These are phyloP conservation scores for Scopus umbretta DNA, from an alignment of 2,113 vertebrate genomes.

Conservation along the genomic window DNA sequence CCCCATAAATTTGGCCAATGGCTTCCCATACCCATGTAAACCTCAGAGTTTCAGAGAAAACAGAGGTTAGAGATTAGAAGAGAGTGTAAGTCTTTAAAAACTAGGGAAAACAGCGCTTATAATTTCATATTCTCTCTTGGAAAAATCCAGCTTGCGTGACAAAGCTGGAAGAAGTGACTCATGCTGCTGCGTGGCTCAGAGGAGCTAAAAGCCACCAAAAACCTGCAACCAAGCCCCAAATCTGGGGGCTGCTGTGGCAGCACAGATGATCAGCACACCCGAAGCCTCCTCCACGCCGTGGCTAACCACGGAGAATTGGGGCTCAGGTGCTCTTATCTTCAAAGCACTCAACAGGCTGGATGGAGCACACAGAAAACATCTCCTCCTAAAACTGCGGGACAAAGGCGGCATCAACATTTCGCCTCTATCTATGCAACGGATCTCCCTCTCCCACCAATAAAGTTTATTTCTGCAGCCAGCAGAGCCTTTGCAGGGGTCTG, in stretches of 20 bases:
- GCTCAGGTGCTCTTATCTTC: background rate
- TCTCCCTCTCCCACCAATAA: background rate
- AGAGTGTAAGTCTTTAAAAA: background rate
- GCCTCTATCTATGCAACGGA: background rate
- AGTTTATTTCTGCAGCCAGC: background rate
- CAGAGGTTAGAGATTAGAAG: background rate
- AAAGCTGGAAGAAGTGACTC: background rate
- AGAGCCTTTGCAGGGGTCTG: background rate
- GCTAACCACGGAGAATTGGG: background rate
- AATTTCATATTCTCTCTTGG: background rate
- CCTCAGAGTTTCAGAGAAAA: background rate
- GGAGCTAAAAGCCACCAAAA: background rate
- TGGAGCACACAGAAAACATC: background rate
- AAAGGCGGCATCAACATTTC: background rate
- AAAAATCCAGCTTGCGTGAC: background rate
- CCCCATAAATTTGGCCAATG: background rate
- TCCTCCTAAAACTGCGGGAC: background rate
- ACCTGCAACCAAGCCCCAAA: background rate
- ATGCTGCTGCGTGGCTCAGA: fast-evolving
- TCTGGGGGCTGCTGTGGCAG: fast-evolving
- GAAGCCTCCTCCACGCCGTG: background rate
- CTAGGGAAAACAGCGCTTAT: background rate
- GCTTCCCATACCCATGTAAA: background rate
- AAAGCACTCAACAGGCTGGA: background rate
- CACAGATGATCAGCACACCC: background rate